phyloP scores from a whole-genome alignment of 2,113 vertebrate species.

The Ciconia maguari region DNA sequence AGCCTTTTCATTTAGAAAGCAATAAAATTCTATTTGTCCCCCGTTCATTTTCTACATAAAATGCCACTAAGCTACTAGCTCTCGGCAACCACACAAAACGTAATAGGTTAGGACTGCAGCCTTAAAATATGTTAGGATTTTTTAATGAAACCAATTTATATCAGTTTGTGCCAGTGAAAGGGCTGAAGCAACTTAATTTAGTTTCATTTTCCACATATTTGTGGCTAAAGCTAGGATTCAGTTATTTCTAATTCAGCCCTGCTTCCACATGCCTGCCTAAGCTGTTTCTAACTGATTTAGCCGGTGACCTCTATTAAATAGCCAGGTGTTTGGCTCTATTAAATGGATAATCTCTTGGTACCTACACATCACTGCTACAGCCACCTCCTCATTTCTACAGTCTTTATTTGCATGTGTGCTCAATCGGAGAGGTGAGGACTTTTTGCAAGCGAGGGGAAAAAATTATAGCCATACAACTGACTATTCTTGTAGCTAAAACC shows the following conservation, averaged over 20 bases:
- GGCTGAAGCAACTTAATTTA: slow-evolving; percentile 69
- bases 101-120: slow-evolving; percentile 64
- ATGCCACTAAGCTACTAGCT: slow-evolving; percentile 51
- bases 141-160: slow-evolving; percentile 74
- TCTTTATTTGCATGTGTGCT: background rate
- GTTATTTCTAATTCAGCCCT: slow-evolving; percentile 37
- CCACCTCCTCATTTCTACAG: background rate
- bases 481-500: background rate
- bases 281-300: slow-evolving; percentile 29
- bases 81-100: slow-evolving; percentile 6
- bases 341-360: slow-evolving; percentile 37
- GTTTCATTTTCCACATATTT: slow-evolving; percentile 67
- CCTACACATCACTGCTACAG: background rate
- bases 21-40: slow-evolving; percentile 68
- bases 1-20: slow-evolving; percentile 66
- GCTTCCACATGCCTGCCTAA: slow-evolving; percentile 25
- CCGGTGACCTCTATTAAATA: slow-evolving; percentile 47
- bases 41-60: slow-evolving; percentile 62
- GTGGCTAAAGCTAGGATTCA: slow-evolving; percentile 46
- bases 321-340: slow-evolving; percentile 45
- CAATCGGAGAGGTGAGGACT: background rate
- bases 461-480: background rate
- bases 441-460: background rate
- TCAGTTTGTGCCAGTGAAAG: slow-evolving; percentile 64
- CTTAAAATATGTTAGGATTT: slow-evolving; percentile 65